phyloP scores from a whole-genome alignment of 2,113 vertebrate species.

The Solea senegalensis region DNA sequence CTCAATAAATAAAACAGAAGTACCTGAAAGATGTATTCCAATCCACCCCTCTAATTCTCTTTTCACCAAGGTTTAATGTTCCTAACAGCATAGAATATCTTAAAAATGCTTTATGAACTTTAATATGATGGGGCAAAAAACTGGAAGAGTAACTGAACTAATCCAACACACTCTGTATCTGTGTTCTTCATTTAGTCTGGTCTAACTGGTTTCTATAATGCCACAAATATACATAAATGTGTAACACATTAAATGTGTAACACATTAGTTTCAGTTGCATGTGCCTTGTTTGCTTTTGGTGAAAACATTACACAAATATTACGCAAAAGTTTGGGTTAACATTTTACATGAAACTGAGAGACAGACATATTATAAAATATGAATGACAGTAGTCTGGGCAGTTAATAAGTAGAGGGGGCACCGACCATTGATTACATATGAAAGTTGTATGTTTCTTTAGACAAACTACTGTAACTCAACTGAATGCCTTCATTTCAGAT shows the following conservation, averaged over 20 bases:
- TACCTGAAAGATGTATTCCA: not conserved
- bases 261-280: not conserved
- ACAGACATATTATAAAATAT: no score
- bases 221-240: no score
- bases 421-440: no score
- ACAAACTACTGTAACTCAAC: no score
- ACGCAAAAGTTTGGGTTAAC: no score
- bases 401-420: not conserved
- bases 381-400: no score
- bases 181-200: no score
- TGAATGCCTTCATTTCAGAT: no score
- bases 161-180: not conserved
- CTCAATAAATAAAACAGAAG: not conserved
- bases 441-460: no score
- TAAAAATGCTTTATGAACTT: no score
- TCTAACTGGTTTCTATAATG: no score
- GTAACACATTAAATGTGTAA: not conserved
- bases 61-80: not conserved
- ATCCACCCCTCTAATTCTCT: not conserved
- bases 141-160: not conserved
- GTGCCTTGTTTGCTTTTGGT: not conserved
- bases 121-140: not conserved
- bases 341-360: no score
- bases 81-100: not conserved
- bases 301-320: not conserved